Conservation (phyloP, 2,113 vertebrate species). For the Danio rerio region GRCz12tu NC_133185.1:6270001-6270500, state of each 20-base stretch:
- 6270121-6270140: not conserved
- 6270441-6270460: slow-evolving; percentile 92
- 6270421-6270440: slow-evolving; percentile 69
- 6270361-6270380: slow-evolving; percentile 63
- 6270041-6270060: not conserved
- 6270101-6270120: too few species aligned
- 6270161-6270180: not conserved
- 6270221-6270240: not conserved
- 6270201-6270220: not conserved
- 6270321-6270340: slow-evolving; percentile 67
- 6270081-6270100: not conserved
- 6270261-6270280: slow-evolving; percentile 91
- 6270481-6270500: slow-evolving; percentile 79
- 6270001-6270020: not conserved
- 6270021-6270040: not conserved
- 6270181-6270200: not conserved
- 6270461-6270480: slow-evolving; percentile 94
- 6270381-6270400: slow-evolving; percentile 70
- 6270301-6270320: slow-evolving; percentile 47
- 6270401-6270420: slow-evolving; percentile 72
- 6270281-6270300: slow-evolving; percentile 87
- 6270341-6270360: slow-evolving; percentile 71
- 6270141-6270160: not conserved
- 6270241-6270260: slow-evolving; percentile 18
- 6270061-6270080: not conserved